Conservation (phyloP, 2,797 vertebrate genomes). For the Ataeniobius toweri region DNA sequence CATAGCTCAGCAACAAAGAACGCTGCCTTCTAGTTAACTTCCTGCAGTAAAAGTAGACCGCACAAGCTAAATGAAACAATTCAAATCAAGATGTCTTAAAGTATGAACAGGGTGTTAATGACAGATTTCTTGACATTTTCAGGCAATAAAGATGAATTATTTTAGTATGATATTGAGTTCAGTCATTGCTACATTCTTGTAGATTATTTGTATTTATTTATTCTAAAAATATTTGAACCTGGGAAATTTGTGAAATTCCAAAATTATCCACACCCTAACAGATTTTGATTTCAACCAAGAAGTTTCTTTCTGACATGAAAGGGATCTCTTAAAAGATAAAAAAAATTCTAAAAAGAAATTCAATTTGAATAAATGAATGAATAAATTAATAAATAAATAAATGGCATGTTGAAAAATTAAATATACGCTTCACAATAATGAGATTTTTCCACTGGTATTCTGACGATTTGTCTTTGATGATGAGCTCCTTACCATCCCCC, state of each 20-base stretch:
- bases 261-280: not conserved
- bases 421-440: no score
- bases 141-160: not conserved
- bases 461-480: no score
- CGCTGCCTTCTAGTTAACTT: constrained; percentile 87
- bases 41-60: constrained; percentile 68
- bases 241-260: not conserved
- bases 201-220: not conserved
- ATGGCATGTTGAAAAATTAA: no score
- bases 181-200: not conserved
- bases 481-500: no score
- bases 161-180: not conserved
- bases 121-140: not conserved
- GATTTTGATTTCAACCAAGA: not conserved
- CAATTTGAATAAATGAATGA: not conserved
- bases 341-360: not conserved
- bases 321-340: not conserved
- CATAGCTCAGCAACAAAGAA: constrained; percentile 87
- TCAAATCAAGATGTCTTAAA: not conserved
- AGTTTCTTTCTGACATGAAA: not conserved
- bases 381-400: no score
- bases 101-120: not conserved
- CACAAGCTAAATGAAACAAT: not conserved
- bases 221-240: not conserved
- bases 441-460: no score